phyloP scores from a whole-genome alignment of 2,888 invertebrate species.

The Arctia plantaginis region DNA sequence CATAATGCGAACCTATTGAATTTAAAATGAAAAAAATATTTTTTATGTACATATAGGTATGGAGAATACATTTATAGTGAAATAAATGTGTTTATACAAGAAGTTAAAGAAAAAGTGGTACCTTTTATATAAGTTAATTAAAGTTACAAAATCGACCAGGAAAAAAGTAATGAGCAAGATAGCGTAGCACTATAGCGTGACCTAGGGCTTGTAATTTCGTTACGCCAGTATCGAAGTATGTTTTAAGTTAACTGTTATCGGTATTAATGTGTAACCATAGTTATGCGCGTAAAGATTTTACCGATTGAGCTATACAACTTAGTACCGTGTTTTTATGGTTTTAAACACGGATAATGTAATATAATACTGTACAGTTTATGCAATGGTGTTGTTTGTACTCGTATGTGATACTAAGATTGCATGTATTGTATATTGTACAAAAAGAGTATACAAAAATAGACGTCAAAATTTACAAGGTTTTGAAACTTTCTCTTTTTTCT shows the following conservation, averaged over 20 bases:
- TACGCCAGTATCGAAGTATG: neutral
- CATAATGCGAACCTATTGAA: neutral
- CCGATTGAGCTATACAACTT: neutral
- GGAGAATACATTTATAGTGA: neutral
- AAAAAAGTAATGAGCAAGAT: neutral
- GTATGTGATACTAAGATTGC: neutral
- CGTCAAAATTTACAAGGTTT: neutral
- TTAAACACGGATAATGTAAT: neutral
- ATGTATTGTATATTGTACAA: neutral
- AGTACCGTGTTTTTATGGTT: constrained; percentile 1
- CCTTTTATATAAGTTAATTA: neutral
- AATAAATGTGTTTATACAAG: neutral
- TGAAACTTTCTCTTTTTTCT: neutral
- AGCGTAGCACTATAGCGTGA: neutral
- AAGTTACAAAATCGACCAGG: neutral
- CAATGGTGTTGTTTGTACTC: neutral
- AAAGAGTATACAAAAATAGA: neutral
- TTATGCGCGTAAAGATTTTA: constrained; percentile 2
- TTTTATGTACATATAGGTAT: neutral
- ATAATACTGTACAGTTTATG: neutral
- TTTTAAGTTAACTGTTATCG: neutral
- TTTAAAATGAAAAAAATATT: neutral
- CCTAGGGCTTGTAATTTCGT: neutral
- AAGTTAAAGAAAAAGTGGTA: neutral
- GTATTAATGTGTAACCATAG: neutral